Conservation (phyloP, 2,797 vertebrate genomes). For the Myripristis murdjan region DNA sequence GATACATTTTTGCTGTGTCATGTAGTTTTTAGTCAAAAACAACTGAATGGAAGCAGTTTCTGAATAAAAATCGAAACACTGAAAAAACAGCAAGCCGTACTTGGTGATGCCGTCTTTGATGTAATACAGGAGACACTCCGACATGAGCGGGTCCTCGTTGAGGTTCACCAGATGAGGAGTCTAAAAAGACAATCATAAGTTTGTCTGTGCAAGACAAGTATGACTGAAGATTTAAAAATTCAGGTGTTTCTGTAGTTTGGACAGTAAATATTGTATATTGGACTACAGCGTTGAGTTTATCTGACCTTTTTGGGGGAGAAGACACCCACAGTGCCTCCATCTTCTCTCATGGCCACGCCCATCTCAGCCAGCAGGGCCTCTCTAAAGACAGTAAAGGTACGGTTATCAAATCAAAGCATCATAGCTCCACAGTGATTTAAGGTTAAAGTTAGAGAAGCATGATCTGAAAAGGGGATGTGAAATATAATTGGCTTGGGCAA, state of each 20-base stretch:
- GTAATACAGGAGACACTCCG: constrained; percentile 98
- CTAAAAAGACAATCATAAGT: constrained; percentile 73
- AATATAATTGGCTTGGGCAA: neutral
- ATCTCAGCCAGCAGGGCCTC: constrained; percentile 98
- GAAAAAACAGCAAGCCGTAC: constrained; percentile 75
- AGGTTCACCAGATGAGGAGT: constrained; percentile 98
- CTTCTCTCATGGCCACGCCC: constrained; percentile 99
- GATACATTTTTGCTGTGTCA: no score
- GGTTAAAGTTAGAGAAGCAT: neutral
- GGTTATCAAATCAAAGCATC: neutral
- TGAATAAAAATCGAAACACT: neutral
- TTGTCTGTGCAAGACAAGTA: no score
- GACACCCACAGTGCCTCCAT: constrained; percentile 96
- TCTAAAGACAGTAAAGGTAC: constrained; percentile 75
- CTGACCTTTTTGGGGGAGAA: constrained; percentile 99
- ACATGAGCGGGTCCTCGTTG: constrained; percentile 98
- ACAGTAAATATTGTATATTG: neutral
- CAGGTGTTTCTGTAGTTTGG: neutral
- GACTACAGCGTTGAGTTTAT: neutral
- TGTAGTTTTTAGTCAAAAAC: no score
- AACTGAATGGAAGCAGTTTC: neutral
- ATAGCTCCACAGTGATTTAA: neutral
- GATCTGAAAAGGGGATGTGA: neutral
- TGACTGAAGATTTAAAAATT: no score
- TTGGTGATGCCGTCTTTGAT: constrained; percentile 98